Evolutionary conservation across 2,113 vertebrate genomes (phyloP), one percentile per base, ranked within the genome.

Genomic region (Perognathus longimembris): DNA sequence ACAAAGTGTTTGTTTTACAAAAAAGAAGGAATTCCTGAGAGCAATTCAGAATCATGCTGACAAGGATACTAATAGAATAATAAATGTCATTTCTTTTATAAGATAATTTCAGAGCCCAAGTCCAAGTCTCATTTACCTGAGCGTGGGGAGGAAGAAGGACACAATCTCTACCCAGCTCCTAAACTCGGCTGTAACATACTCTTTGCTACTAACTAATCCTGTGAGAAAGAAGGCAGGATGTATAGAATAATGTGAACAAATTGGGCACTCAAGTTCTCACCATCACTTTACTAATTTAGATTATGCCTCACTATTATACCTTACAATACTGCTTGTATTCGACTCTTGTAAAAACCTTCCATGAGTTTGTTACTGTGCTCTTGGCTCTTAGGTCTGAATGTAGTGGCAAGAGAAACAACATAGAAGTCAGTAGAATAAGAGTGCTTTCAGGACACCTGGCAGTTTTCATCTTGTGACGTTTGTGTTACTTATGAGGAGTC

Each of bases 1-100:
- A 74, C 77, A 50, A 92, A 91, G 80, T 88, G 74, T 96, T 95
- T 88, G 59, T 92, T 91, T 93, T 95, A 95, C 59, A 93, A 90
- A 95, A 85, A 87, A 94, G 63, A 34, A 92, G 64, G 1, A 69
- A 54, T 89, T 80, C 82, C 59, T 40, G 84, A 92, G 92, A 96
- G 81, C 77, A 77, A 34, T 89, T 91, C 77, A 89, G 76, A 93
- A 93, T 84, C 70, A 80, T 67, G 75, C 90, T 74, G 90, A 94
- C 74, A 84, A 74, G 40, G 40, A 95, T 80, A 94, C 71, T 83
- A 40, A 54, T 6, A 69, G 86, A 86, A 90, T 78, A 80, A 34
- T 42, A 59, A 93, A 85, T 89, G 21, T 94, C 67, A 45, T 59
- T 64, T 67, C 75, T 69, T 64, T 61, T 87, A 79, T 30, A 81